Evolutionary conservation across 1,140 invertebrate species (phyloP).

Genomic region (Drosophila nigrodunni): DNA sequence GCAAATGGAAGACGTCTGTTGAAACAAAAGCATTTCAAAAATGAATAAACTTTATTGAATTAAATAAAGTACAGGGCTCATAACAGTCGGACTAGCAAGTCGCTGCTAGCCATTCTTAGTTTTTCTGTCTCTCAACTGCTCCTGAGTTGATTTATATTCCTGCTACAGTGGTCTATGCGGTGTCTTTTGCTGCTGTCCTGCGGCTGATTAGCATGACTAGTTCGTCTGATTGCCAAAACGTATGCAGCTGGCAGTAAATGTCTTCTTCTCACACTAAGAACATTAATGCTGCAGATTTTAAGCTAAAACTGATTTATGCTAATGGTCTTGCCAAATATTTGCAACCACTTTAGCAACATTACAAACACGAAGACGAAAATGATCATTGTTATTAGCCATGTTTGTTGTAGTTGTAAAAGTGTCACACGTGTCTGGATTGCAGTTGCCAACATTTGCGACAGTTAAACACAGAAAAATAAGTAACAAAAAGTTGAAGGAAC

Average conservation of each 20-base stretch:
- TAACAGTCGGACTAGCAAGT: too few relatives aligned
- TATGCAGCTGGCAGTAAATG: conserved; percentile 44
- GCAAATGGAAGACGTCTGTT: too few relatives aligned
- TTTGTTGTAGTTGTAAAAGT: conserved; percentile 74
- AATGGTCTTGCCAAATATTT: conserved; percentile 74
- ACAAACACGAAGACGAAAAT: conserved; percentile 17
- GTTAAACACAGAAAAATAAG: conserved; percentile 25
- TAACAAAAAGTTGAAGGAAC: conserved; percentile 29
- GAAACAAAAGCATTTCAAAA: too few relatives aligned
- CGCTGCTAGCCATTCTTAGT: neutral
- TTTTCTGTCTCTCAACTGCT: neutral
- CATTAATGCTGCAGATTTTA: conserved; percentile 47
- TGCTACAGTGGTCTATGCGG: neutral
- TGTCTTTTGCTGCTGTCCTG: conserved; percentile 34
- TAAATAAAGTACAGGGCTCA: too few relatives aligned
- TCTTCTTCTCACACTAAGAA: conserved; percentile 13
- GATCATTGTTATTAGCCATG: conserved; percentile 76
- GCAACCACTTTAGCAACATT: conserved; percentile 66
- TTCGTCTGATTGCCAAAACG: conserved; percentile 63
- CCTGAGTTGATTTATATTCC: neutral
- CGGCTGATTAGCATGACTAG: conserved; percentile 69
- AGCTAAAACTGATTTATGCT: conserved; percentile 72
- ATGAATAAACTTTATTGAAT: too few relatives aligned
- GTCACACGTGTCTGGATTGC: conserved; percentile 71
- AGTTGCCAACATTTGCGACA: conserved; percentile 57